Percentiles rank a stretch among this genome's conserved stretches.
phyloP scores from a whole-genome alignment of 2,113 vertebrate genomes.

The Xenopus tropicalis region UCB_Xtro_10.0 CM004448.2:136506001-136506500 shows the following conservation, averaged over 20 bases:
- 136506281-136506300: slow-evolving; percentile 9
- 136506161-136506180: too few species aligned
- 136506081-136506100: too few species aligned
- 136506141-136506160: too few species aligned
- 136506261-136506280: slow-evolving; percentile 15
- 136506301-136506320: slow-evolving; percentile 5
- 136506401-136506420: neutral
- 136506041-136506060: too few species aligned
- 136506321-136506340: neutral
- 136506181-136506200: too few species aligned
- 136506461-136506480: slow-evolving; percentile 5
- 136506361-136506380: neutral
- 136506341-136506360: slow-evolving; percentile 1
- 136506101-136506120: too few species aligned
- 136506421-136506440: neutral
- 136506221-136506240: too few species aligned
- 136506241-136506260: neutral
- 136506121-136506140: too few species aligned
- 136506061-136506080: too few species aligned
- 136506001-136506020: too few species aligned
- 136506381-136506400: slow-evolving; percentile 4
- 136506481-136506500: neutral
- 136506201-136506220: too few species aligned
- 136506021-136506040: too few species aligned
- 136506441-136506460: slow-evolving; percentile 2